Evolutionary conservation across 2,113 vertebrate species (phyloP), one percentile per base, ranked within the genome.

Genomic region (Muntiacus muntjak): DNA sequence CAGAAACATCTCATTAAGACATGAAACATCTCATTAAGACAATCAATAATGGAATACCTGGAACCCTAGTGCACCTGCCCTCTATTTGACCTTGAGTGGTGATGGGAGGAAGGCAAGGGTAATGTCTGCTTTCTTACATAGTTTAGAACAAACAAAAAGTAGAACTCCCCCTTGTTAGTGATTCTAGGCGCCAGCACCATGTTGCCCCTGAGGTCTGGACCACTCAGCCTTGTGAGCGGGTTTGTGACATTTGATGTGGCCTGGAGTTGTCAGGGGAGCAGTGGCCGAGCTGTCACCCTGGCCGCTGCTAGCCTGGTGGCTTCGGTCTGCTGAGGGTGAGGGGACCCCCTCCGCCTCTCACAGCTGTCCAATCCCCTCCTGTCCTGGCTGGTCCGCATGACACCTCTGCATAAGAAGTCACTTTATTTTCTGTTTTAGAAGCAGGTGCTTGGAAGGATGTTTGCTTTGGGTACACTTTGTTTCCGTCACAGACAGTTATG

Each of bases 1-100:
- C 94, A 97, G 96, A 97, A 97, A 71, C 79, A 76, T 96, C 95
- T 98, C 71, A 87, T 94, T 97, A 97, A 96, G 91, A 47, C 21
- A 0, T 71, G 36, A 97, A 97, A 57, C 79, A 71, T 97, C 96
- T 98, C 64, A 88, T 92, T 97, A 97, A 97, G 94, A 55, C 21
- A 0, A 40, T 54, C 78, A 54, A 6, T 33, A 23, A 57, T 28
- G 33, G 74, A 84, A 64, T 55, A 60, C 60, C 87, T 96, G 92
- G 89, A 95, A 96, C 71, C 28, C 45, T 74, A 40, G 36, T 15
- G 2, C 1, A 7, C 23, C 40, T 82, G 16, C 36, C 83, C 71
- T 94, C 82, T 60, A 0, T 50, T 78, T 89, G 92, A 85, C 58
- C 33, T 23, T 92, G 85, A 81, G 16, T 26, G 57, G 30, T 2